Conservation (phyloP, 2,113 vertebrate genomes). For the Beaufortia kweichowensis region DNA sequence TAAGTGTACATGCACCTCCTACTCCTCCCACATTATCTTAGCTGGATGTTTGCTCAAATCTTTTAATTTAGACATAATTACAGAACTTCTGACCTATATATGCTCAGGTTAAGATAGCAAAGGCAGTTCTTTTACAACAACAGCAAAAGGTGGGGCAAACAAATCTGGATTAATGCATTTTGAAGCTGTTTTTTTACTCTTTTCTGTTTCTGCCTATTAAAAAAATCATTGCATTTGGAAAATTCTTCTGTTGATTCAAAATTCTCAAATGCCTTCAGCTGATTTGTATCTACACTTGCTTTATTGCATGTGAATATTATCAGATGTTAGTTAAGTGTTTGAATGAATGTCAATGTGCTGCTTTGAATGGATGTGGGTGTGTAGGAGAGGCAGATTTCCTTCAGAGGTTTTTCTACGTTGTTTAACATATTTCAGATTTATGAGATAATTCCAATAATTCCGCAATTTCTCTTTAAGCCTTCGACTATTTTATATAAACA, state of each 20-base stretch:
- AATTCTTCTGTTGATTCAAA: background rate
- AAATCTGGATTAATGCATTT: background rate
- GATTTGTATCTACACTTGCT: background rate
- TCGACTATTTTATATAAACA: background rate
- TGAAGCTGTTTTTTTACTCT: background rate
- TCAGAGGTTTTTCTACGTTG: background rate
- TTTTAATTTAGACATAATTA: slow-evolving; percentile 28
- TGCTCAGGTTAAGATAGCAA: slow-evolving; percentile 7
- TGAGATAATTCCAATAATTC: background rate
- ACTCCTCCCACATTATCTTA: slow-evolving; percentile 5
- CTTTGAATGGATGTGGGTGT: slow-evolving; percentile 7
- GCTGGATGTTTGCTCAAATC: slow-evolving; percentile 10
- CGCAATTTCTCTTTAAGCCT: no score
- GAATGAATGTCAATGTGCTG: background rate
- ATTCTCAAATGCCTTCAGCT: background rate
- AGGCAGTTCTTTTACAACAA: background rate
- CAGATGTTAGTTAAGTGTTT: slow-evolving; percentile 41
- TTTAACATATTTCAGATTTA: background rate
- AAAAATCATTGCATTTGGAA: background rate
- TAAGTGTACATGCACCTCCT: slow-evolving; percentile 20
- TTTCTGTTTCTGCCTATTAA: background rate
- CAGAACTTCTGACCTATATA: slow-evolving; percentile 18
- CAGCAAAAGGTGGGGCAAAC: slow-evolving; percentile 23
- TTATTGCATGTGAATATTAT: slow-evolving; percentile 43
- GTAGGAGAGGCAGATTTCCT: background rate